Evolutionary conservation across 2,113 vertebrate genomes (phyloP).

Genomic region (Neoarius graeffei): DNA sequence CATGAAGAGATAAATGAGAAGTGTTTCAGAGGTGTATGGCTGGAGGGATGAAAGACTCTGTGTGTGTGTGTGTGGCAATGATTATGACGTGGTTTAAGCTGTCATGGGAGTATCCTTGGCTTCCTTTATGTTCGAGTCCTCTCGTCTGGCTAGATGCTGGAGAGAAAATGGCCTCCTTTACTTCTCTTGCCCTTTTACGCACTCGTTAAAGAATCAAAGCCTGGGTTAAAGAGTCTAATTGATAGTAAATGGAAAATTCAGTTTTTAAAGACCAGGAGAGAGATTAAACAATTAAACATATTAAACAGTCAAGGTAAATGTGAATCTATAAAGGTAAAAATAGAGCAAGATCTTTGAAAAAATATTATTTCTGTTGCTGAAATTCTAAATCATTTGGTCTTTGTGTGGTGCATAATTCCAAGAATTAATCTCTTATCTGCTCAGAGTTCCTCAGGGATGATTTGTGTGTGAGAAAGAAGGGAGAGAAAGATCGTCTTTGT

Average conservation of each 20-base stretch:
- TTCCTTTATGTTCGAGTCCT: constrained; percentile 40
- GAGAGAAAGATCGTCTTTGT: constrained; percentile 56
- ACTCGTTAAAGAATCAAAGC: constrained; percentile 53
- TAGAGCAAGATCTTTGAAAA: neutral
- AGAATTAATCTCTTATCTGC: neutral
- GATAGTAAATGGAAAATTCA: constrained; percentile 26
- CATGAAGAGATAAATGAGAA: constrained; percentile 24
- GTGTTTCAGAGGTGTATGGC: neutral
- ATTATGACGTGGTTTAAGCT: constrained; percentile 14
- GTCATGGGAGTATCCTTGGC: constrained; percentile 27
- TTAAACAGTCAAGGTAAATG: neutral
- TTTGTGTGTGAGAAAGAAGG: neutral
- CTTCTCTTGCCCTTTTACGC: constrained; percentile 36
- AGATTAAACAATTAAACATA: constrained; percentile 44
- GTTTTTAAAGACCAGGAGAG: constrained; percentile 41
- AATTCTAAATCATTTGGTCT: neutral
- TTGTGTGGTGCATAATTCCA: neutral
- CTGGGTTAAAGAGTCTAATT: constrained; percentile 53
- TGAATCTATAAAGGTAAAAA: neutral
- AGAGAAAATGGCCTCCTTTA: constrained; percentile 25
- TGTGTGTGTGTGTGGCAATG: constrained; percentile 16
- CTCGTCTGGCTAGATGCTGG: constrained; percentile 19
- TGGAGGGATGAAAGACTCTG: constrained; percentile 7
- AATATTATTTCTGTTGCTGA: neutral
- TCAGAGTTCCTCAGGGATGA: neutral